phyloP scores from a whole-genome alignment of 2,797 vertebrate genomes.

The Babyrousa celebensis region DNA sequence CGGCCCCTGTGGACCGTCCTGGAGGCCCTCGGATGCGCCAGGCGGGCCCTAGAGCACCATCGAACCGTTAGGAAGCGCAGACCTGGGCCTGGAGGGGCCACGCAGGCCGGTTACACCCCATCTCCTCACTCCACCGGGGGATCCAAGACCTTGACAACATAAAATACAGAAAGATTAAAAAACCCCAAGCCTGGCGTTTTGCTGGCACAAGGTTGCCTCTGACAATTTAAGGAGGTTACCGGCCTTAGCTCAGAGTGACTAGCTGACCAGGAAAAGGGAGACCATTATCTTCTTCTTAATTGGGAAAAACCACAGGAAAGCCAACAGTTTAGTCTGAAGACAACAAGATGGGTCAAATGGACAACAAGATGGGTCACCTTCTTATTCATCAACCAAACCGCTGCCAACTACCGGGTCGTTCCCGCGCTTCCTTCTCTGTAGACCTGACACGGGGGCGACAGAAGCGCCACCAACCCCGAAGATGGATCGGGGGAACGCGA shows the following conservation, averaged over 20 bases:
- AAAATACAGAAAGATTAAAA: background rate
- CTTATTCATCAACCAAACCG: background rate
- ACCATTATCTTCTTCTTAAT: background rate
- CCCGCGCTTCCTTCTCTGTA: constrained; percentile 65
- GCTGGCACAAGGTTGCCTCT: background rate
- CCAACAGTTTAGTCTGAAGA: background rate
- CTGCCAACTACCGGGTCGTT: background rate
- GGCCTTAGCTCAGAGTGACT: background rate
- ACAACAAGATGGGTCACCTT: constrained; percentile 26
- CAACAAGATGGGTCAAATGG: background rate
- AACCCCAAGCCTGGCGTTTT: background rate
- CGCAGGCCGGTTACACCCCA: background rate
- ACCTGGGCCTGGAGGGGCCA: background rate
- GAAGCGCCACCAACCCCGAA: background rate
- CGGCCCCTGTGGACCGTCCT: too few relatives aligned
- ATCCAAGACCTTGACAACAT: background rate
- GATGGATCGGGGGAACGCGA: background rate
- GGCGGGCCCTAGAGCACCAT: background rate
- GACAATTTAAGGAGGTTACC: background rate
- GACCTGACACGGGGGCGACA: background rate
- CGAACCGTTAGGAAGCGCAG: background rate
- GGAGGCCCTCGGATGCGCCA: background rate
- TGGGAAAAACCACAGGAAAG: background rate
- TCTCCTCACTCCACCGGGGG: background rate
- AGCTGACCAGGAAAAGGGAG: background rate